These are phyloP conservation scores for Mareca penelope DNA, from an alignment of 2,797 vertebrate species.

Conservation along the genomic window DNA sequence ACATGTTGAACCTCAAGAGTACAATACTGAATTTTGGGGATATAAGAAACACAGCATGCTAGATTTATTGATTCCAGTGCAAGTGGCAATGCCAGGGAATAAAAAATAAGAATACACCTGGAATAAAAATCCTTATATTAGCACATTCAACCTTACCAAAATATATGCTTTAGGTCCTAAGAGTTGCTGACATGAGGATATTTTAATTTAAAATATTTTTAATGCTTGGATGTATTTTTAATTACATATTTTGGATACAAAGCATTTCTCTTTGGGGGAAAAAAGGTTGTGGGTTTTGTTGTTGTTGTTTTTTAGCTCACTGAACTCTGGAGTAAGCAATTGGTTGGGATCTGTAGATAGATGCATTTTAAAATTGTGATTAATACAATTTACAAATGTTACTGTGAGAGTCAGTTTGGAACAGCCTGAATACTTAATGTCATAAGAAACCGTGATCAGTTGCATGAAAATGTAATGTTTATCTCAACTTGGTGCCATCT, in stretches of 20 bases:
- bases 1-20: not conserved
- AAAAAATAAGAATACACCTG: not conserved
- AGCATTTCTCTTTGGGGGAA: not conserved
- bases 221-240: not conserved
- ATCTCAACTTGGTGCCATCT: not conserved
- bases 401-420: conserved; percentile 34
- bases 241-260: not conserved
- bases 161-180: not conserved
- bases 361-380: conserved; percentile 31
- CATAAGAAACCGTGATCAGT: not conserved
- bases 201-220: not conserved
- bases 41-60: not conserved
- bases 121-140: not conserved
- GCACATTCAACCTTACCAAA: not conserved
- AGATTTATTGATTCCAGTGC: not conserved
- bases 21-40: not conserved
- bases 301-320: not conserved
- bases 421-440: not conserved
- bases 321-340: conserved; percentile 6
- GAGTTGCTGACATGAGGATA: not conserved
- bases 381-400: conserved; percentile 9
- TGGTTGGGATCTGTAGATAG: conserved; percentile 5
- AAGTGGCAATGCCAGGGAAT: not conserved
- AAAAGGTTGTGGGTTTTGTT: not conserved
- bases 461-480: conserved; percentile 3